Evolutionary conservation across 2,888 invertebrate genomes (phyloP), one percentile per base, ranked within the genome.

Genomic region (Phengaris arion): DNA sequence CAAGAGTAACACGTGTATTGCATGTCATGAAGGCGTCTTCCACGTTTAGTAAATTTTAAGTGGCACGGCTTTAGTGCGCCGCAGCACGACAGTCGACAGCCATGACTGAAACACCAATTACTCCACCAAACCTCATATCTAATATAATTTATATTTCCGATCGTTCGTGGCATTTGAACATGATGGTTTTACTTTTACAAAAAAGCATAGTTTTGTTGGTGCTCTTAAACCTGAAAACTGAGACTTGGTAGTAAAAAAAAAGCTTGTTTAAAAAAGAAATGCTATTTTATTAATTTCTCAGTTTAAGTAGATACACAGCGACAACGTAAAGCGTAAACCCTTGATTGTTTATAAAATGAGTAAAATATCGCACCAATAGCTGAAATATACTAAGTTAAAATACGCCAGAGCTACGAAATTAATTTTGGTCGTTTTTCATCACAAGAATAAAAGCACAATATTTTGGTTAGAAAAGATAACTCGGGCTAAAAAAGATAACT

Each of bases 131-230:
- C 86, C 88, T 81, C 84, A 84, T 84, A 88, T 88, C 85, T 86
- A 87, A 88, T 87, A 87, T 87, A 88, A 90, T 89, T 89, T 87
- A 86, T 89, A 86, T 86, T 87, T 89, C 88, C 87, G 85, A 87
- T 89, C 84, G 85, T 87, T 87, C 86, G 84, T 85, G 85, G 86
- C 85, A 85, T 85, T 85, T 82, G 79, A 75, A 55, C 46, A 46
- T 68, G 69, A 69, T 46, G 64, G n/a, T 69, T 69, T 48, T 48
- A 69, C 64, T 45, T 8, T n/a, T 15, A 8, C 46, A 6, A 68
- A 15, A 15, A 48, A 46, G 8, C 46, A n/a, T 68, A 46, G n/a
- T 13, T 13, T 9, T 12, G 10, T 12, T 22, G 4, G 4, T 15
- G 59, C 9, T 5, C 3, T 59, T 22, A 22, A 15, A 59, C 10